Conservation (phyloP, 2,797 vertebrate genomes). For the Sus cebifrons region DNA sequence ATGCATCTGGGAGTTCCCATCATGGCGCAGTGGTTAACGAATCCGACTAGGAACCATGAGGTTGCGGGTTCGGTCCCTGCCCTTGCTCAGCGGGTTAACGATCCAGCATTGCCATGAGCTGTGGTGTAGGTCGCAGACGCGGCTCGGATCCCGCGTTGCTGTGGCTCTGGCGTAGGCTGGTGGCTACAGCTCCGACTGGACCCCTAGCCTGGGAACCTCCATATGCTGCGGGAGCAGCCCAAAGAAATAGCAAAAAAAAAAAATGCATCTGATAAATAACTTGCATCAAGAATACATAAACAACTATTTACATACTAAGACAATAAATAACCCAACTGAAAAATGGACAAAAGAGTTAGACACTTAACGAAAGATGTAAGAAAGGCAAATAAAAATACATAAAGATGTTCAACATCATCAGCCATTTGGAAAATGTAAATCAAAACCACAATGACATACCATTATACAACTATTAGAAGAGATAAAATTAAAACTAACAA, state of each 20-base stretch:
- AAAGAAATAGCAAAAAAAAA: neutral
- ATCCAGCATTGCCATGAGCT: too few species aligned
- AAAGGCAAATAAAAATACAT: neutral
- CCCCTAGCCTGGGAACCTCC: too few species aligned
- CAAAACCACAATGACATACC: neutral
- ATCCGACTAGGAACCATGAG: too few species aligned
- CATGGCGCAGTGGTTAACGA: too few species aligned
- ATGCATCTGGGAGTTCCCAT: neutral
- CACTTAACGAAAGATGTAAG: neutral
- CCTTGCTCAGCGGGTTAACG: too few species aligned
- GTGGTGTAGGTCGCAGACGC: too few species aligned
- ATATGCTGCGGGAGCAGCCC: too few species aligned
- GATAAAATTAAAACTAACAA: conserved; percentile 21
- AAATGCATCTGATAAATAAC: neutral
- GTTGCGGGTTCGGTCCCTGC: too few species aligned
- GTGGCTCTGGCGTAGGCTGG: too few species aligned
- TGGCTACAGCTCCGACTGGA: too few species aligned
- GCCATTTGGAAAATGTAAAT: neutral
- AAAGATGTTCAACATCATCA: neutral
- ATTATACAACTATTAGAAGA: neutral
- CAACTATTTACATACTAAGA: neutral
- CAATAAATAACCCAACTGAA: neutral
- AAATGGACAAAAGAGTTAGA: conserved; percentile 10
- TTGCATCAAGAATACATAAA: neutral
- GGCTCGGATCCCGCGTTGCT: too few species aligned